Evolutionary conservation across 2,797 vertebrate species (phyloP), one percentile per base, ranked within the genome.

Genomic region (Anguilla pacifica): DNA sequence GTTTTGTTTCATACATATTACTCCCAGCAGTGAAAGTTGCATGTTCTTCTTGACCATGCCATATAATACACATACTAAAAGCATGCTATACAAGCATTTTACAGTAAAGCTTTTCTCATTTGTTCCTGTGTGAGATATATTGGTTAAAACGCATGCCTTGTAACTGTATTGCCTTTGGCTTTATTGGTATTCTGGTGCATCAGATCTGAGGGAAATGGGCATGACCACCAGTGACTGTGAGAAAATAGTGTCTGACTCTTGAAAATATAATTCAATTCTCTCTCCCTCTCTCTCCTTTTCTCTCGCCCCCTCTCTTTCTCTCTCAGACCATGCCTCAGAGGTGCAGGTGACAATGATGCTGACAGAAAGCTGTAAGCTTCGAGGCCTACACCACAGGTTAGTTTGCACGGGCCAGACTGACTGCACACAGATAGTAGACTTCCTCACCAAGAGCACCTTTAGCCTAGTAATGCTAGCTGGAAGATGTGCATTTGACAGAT

Each of bases 331-430:
- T 88, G 97, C 98, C 3, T 99, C 98, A 3, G 99, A 99, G 95
- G 96, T 99, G 55, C 99, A 99, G 94, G 97, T 99, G 95, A 99
- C 98, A 43, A 99, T 99, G 98, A 99, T 99, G 98, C 92, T 99
- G 91, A 99, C 99, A 0, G 99, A 99, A 93, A 99, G 99, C 90
- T 99, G 98, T 92, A 99, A 99, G 92, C 97, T 99, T 1, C 96
- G 99, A 85, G 98, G 99, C 15, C 98, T 99, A 92, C 99, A 99
- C 94, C 99, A 99, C 94, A 97, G 99, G 99, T 98, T 91, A 95
- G 96, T 90, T 19, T 7, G 17, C 11, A 57, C 70, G 51, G 25
- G 13, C 49, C 17, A 81, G 70, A 28, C 28, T 22, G 84, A 2
- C 22, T 6, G 31, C 2, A 85, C 5, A 19, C 83, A 85, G 49